Evolutionary conservation across 1,140 invertebrate genomes (phyloP).

Genomic region (Conus betulinus): DNA sequence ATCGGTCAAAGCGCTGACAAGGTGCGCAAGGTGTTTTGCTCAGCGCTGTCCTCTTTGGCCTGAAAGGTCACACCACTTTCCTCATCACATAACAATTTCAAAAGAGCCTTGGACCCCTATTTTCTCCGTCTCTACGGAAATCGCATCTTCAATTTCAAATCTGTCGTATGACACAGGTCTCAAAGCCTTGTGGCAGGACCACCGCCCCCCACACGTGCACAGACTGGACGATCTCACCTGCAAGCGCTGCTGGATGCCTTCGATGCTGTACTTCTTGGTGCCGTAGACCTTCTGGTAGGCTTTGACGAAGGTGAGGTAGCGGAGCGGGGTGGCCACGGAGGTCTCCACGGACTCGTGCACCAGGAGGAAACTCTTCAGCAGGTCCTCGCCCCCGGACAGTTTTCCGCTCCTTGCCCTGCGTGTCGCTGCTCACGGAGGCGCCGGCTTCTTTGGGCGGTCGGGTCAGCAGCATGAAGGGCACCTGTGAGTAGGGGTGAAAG

Average conservation of each 20-base stretch:
- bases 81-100: too few species aligned
- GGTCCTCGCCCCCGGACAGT: conserved; percentile 71
- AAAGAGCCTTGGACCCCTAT: too few species aligned
- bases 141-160: too few species aligned
- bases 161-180: too few species aligned
- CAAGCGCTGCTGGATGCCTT: conserved; percentile 79
- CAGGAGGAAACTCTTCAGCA: conserved; percentile 75
- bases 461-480: conserved; percentile 72
- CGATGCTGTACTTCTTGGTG: conserved; percentile 78
- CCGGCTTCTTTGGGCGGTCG: conserved; percentile 70
- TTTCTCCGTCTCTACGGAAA: too few species aligned
- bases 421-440: conserved; percentile 64
- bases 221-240: conserved; percentile 75
- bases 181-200: too few species aligned
- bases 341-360: conserved; percentile 75
- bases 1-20: too few species aligned
- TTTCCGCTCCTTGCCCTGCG: conserved; percentile 66
- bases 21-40: too few species aligned
- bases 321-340: conserved; percentile 77
- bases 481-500: conserved; percentile 47
- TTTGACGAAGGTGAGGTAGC: conserved; percentile 81
- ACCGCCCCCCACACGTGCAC: too few species aligned
- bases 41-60: too few species aligned
- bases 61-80: too few species aligned
- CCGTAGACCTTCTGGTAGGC: conserved; percentile 80